Base-by-base conservation (phyloP, 2,113 vertebrate species). In the Hystrix brachyura region DNA sequence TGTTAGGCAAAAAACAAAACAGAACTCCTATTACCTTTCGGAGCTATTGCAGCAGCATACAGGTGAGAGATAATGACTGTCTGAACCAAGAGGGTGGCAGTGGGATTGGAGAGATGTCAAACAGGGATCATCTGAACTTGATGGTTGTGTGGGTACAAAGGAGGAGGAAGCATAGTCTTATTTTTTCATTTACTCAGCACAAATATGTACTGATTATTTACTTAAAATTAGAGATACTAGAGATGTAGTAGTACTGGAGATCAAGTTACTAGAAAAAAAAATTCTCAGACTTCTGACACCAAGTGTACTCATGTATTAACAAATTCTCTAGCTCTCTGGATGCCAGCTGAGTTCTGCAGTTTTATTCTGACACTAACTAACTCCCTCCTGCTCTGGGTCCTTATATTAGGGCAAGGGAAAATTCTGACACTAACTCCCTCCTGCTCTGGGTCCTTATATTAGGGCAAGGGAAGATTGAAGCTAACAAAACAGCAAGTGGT, bases 191-290 rank as follows among this genome's bases (percentile, higher is more conserved):
- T 7, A 51, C 53, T 88, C 10, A 67, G 32, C n/a, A 86, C 48
- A 74, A 95, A 48, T 81, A 84, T 34, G 89, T 91, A 81, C 25
- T 51, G 53, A 92, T 18, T 67, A 19, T 55, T 87, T 97, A n/a
- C 59, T 83, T 62, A 86, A 2, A 57, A n/a, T 82, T 48, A 76
- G 84, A 74, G 38, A 43, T 85, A 13, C 7, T 92, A 14, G 57
- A 71, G 62, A 46, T 93, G 60, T 0, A 87, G 53, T 19, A 67
- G 10, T 78, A 25, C n/a, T 43, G 2, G 43, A 82, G 80, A 76
- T 94, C 59, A 87, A 43, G 38, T 5, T 71, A 78, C 51, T 81
- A 81, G n/a, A 91, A 81, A 55, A 51, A 43, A 81, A 81, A 91
- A 6, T 38, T 43, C 7, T 55, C 62, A 60, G 23, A 74, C 2